phyloP scores from a whole-genome alignment of 2,888 invertebrate genomes.

The Sympetrum striolatum region DNA sequence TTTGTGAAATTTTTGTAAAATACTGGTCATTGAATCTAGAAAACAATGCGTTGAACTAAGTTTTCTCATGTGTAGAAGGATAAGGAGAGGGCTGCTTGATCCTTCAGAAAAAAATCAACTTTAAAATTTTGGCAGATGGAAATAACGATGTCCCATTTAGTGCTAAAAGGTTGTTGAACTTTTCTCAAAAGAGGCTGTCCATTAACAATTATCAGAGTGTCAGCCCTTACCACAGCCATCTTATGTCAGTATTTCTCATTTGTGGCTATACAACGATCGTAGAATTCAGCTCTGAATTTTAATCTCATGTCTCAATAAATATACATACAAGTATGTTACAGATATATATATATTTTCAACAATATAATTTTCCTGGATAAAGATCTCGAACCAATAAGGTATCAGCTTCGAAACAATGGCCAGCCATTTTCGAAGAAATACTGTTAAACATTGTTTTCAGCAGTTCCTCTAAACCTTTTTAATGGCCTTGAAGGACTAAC shows the following conservation, averaged over 20 bases:
- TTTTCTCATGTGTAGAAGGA: constrained; percentile 23
- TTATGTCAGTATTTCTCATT: constrained; percentile 23
- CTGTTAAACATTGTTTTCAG: constrained; percentile 29
- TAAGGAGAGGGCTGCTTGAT: constrained; percentile 23
- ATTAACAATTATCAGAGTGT: constrained; percentile 5
- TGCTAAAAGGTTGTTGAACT: constrained; percentile 13
- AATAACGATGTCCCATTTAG: constrained; percentile 22
- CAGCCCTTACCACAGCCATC: constrained; percentile 41
- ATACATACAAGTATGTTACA: constrained; percentile 41
- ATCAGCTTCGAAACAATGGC: constrained; percentile 35
- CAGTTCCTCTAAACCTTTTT: constrained; percentile 6
- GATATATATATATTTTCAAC: constrained; percentile 12
- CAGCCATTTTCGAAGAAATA: constrained; percentile 39
- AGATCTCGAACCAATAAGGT: constrained; percentile 21
- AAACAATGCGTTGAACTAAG: constrained; percentile 34
- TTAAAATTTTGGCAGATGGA: background rate
- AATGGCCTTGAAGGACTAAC: constrained; percentile 21
- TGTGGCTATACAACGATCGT: constrained; percentile 28
- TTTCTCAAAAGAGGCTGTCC: background rate
- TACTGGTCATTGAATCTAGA: constrained; percentile 31
- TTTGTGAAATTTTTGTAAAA: constrained; percentile 36
- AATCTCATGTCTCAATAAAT: constrained; percentile 25
- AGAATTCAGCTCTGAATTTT: constrained; percentile 15
- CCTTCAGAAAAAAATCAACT: background rate
- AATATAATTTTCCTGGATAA: constrained; percentile 35